Evolutionary conservation across 2,888 invertebrate species (phyloP), one percentile per base, ranked within the genome.

Genomic region (Hecatera dysodea): DNA sequence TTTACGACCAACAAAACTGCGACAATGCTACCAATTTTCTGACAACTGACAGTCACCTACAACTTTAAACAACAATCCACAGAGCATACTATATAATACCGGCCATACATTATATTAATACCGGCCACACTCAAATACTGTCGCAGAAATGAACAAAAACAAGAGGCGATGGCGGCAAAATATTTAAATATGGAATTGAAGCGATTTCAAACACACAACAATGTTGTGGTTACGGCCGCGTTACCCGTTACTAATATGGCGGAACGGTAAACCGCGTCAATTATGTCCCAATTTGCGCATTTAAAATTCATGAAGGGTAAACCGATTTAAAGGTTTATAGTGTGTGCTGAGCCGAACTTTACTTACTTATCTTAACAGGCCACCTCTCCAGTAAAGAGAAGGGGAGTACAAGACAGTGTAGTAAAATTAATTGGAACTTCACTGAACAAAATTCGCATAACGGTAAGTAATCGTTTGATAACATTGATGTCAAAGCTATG

Each of bases 241-340:
- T 81, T 81, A 86, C 78, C 75, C 78, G 78, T 75, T 81, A 72
- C 86, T 84, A 85, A 86, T 86, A 85, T 84, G 86, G 84, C 75
- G 76, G 67, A 75, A 74, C 82, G 82, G 82, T 75, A 79, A 78
- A 84, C 85, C 85, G 66, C 85, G 75, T 75, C 85, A 84, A 83
- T 83, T 84, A 83, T 80, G 82, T 82, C 71, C 75, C 82, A 81
- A 78, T 84, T 84, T 74, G 61, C 63, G 72, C 64, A 79, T 84
- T 83, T 82, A 84, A 83, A 83, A 82, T 83, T 79, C 76, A 83
- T 84, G 82, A 79, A 70, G 82, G 79, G 73, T 75, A 79, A 76
- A 81, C 72, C 82, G 55, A 84, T 74, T 83, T 72, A 75, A 84
- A 81, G 66, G 69, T 67, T 71, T 75, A 67, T 78, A 72, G 78